These are phyloP conservation scores for Pseudomyrmex sp. DNA, from an alignment of 1,140 invertebrate genomes.

Conservation along the genomic window DNA sequence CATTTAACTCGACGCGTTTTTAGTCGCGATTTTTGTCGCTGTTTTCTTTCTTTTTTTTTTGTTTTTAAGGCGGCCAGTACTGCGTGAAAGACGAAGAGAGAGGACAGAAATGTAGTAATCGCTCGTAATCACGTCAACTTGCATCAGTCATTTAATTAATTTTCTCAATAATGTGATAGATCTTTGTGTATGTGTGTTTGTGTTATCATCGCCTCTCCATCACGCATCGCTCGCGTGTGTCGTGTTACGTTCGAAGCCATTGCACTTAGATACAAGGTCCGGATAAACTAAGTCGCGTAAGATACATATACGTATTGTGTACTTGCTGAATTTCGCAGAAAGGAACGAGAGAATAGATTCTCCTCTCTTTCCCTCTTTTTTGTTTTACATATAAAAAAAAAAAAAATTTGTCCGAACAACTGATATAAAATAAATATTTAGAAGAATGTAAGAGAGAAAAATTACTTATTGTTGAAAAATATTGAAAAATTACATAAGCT, in stretches of 20 bases:
- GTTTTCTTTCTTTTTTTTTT: background rate
- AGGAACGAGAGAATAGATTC: background rate
- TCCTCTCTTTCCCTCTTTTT: background rate
- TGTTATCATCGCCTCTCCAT: constrained; percentile 61
- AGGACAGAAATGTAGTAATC: background rate
- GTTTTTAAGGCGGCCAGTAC: background rate
- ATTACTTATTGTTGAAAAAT: too few relatives aligned
- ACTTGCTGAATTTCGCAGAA: background rate
- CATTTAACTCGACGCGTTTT: too few relatives aligned
- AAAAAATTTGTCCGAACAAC: too few relatives aligned
- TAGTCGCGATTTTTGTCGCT: too few relatives aligned
- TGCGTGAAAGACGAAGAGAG: constrained; percentile 28
- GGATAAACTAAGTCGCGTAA: constrained; percentile 20
- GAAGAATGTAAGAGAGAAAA: too few relatives aligned
- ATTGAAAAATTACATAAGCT: too few relatives aligned
- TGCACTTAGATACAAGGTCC: constrained; percentile 55
- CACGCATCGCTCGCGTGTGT: constrained; percentile 51
- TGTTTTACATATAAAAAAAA: background rate
- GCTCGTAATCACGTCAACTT: constrained; percentile 37
- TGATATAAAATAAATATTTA: too few relatives aligned
- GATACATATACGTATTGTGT: background rate
- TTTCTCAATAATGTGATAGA: constrained; percentile 66
- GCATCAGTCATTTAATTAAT: constrained; percentile 62
- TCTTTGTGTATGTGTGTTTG: constrained; percentile 28
- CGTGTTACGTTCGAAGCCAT: constrained; percentile 35